Percentiles rank a stretch among this genome's conserved stretches.
Conservation (phyloP, 2,797 vertebrate species). For the Apogon hyalosoma region DNA sequence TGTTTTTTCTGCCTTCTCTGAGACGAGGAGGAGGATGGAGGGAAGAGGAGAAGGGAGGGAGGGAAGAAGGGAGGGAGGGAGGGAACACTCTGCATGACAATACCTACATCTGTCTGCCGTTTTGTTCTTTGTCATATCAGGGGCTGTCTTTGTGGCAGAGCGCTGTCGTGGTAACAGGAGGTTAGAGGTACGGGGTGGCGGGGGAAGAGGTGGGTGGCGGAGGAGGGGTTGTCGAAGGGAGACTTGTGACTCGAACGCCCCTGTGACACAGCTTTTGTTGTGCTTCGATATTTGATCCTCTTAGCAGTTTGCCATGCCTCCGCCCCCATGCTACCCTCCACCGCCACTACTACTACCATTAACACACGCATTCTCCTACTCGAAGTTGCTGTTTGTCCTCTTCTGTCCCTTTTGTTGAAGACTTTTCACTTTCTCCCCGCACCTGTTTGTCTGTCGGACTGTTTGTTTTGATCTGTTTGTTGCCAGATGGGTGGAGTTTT, state of each 20-base stretch:
- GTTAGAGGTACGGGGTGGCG: conserved; percentile 90
- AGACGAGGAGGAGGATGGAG: conserved; percentile 22
- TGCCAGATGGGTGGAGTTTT: conserved; percentile 22
- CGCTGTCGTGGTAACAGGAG: conserved; percentile 94
- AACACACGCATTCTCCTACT: conserved; percentile 45
- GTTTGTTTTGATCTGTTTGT: conserved; percentile 31
- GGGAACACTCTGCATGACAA: conserved; percentile 92
- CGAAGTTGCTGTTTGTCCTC: conserved; percentile 40
- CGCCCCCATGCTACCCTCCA: conserved; percentile 70
- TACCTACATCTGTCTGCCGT: conserved; percentile 96
- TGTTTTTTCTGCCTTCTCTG: conserved; percentile 37
- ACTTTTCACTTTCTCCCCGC: conserved; percentile 21
- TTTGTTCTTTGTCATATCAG: conserved; percentile 92
- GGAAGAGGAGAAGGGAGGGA: conserved; percentile 45
- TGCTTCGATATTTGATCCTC: conserved; percentile 97
- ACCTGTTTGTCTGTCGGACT: conserved; percentile 33
- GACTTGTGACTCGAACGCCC: conserved; percentile 94
- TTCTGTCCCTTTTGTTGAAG: conserved; percentile 25
- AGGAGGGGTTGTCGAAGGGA: conserved; percentile 85
- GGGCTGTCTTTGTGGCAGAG: conserved; percentile 87
- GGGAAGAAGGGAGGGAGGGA: conserved; percentile 34
- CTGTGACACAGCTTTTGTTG: conserved; percentile 98
- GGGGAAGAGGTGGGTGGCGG: conserved; percentile 81
- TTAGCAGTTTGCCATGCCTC: conserved; percentile 90
- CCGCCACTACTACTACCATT: conserved; percentile 50